Conservation (phyloP, 1,140 invertebrate genomes). For the Drosophila gunungcola region DNA sequence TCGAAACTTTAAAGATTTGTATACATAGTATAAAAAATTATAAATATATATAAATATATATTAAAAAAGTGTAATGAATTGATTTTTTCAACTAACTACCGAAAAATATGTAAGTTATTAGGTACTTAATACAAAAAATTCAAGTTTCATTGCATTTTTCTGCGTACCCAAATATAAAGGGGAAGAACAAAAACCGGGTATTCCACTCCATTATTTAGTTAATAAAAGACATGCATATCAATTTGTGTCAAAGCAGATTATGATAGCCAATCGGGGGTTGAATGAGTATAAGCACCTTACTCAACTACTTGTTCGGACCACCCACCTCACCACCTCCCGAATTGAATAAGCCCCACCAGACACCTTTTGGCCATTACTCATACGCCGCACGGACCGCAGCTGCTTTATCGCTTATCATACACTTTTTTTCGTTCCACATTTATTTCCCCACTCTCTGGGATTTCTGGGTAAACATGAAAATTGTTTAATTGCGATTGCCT, state of each 20-base stretch:
- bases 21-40: too few relatives aligned
- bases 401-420: slow-evolving; percentile 57
- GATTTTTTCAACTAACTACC: too few relatives aligned
- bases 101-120: too few relatives aligned
- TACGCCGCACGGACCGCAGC: slow-evolving; percentile 44
- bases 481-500: slow-evolving; percentile 51
- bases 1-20: too few relatives aligned
- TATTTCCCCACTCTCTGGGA: background rate
- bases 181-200: background rate
- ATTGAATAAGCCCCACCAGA: slow-evolving; percentile 5
- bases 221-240: slow-evolving; percentile 46
- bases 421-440: slow-evolving; percentile 22
- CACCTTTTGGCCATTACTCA: slow-evolving; percentile 44
- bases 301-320: background rate
- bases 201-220: background rate
- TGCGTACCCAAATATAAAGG: background rate
- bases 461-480: slow-evolving; percentile 51
- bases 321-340: too few relatives aligned
- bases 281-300: slow-evolving; percentile 26
- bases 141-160: too few relatives aligned
- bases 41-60: too few relatives aligned
- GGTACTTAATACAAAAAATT: too few relatives aligned
- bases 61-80: too few relatives aligned
- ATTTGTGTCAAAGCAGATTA: slow-evolving; percentile 43
- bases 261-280: slow-evolving; percentile 40